A percentile compares a stretch with the other conserved stretches of the same genome.
phyloP scores from a whole-genome alignment of 2,797 vertebrate species.

The Mus caroli region DNA sequence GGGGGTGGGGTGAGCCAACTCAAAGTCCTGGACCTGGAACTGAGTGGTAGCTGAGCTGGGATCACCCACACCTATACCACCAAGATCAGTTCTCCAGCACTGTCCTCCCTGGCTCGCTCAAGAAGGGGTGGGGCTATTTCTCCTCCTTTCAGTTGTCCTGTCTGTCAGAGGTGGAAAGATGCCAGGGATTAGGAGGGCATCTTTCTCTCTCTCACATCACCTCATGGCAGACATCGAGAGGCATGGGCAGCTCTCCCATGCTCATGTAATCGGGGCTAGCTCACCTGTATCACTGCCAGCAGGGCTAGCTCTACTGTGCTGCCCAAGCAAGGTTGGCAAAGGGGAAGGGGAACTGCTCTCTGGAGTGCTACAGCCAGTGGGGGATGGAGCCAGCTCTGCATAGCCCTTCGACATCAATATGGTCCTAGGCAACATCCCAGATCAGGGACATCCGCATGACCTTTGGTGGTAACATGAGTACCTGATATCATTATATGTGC shows the following conservation, averaged over 20 bases:
- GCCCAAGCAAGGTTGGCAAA: neutral
- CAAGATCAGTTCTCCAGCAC: neutral
- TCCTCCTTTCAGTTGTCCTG: neutral
- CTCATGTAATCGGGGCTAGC: neutral
- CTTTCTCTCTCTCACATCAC: neutral
- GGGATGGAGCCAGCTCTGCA: neutral
- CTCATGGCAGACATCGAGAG: neutral
- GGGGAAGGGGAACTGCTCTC: neutral
- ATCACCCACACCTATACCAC: too few relatives aligned
- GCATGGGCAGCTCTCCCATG: neutral
- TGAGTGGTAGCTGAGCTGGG: too few relatives aligned
- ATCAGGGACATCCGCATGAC: neutral
- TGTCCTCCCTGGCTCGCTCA: neutral
- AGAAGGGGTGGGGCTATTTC: neutral
- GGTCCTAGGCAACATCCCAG: neutral
- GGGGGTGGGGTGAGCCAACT: neutral
- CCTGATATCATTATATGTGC: neutral
- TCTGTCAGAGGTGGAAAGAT: neutral
- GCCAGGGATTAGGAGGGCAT: neutral
- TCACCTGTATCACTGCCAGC: neutral
- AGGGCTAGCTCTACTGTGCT: neutral
- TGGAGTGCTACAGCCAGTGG: neutral
- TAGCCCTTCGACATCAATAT: neutral
- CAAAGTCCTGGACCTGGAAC: too few relatives aligned
- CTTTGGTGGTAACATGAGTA: neutral